Base-by-base conservation (phyloP, 53 echinoderm and acorn worm species). In the Patiria pectinifera region DNA sequence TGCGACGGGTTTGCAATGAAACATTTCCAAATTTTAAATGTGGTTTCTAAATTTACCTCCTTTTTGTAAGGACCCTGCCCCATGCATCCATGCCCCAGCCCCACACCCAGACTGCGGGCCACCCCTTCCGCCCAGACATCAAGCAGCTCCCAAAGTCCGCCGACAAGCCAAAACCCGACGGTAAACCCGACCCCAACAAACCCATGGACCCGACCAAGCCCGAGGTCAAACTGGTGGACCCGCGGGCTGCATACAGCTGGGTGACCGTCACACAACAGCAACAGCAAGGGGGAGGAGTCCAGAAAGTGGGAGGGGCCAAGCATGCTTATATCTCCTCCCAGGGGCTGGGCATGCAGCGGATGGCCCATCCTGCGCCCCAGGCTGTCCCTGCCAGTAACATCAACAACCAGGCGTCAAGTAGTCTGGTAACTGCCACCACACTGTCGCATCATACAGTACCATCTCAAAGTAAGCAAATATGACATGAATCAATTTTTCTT, bases 361-460 rank as follows among this genome's bases (percentile, higher is more conserved):
- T 81, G 90, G 35, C 77, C 12, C 88, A 88, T 16, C 88, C 62
- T 63, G 53, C 8, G 53, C 63, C 84, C 84, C 66, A 62, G 84
- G 84, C 26, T 45, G 22, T 62, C 24, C 44, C 84, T 2, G 6
- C 66, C 26, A 63, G 61, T 6, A 59, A 12, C 4, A 62, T 84
- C 58, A 63, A 63, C 66, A 63, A 63, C 62, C 81, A 90, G 19
- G 81, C 66, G 47, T 90, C 90, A 0, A 90, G 90, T 78, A 90
- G 90, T 81, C 90, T 90, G 48, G 90, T 90, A n/a, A 90, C 90
- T 62, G 90, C 90, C 82, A 90, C 90, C 14, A 90, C 90, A 23
- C 69, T 90, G 69, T 90, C 90, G 14, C 90, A 90, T 48, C 90
- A 90, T 81, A 90, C 90, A 24, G 82, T 90, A 62, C 90, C 90